phyloP scores from a whole-genome alignment of 2,797 vertebrate genomes.

The Propithecus perrieri region DNA sequence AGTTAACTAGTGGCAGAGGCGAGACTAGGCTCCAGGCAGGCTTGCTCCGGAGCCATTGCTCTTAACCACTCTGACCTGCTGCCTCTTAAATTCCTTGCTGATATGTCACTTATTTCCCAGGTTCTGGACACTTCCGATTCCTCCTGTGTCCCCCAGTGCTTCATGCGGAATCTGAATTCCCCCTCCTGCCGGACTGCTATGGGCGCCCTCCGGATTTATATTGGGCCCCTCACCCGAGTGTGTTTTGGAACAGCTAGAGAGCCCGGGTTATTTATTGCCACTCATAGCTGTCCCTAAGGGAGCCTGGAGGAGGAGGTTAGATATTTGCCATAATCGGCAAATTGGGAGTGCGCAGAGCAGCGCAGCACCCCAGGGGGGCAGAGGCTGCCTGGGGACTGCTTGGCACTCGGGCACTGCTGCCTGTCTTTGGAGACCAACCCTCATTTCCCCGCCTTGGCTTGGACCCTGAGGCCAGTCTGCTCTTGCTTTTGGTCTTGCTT shows the following conservation, averaged over 20 bases:
- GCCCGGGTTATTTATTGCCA: not conserved
- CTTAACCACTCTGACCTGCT: not conserved
- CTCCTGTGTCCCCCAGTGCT: not conserved
- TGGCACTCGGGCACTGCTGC: not conserved
- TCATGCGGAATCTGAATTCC: not conserved
- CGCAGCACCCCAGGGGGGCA: not conserved
- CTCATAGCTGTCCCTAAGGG: not conserved
- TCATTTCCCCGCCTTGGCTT: not conserved
- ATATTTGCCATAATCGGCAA: not conserved
- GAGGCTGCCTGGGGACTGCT: not conserved
- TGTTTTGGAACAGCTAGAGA: not conserved
- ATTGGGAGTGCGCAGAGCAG: not conserved
- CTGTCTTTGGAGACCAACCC: not conserved
- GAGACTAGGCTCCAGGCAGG: not conserved
- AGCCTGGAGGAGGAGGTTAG: not conserved
- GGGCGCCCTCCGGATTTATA: not conserved
- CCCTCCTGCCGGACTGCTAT: not conserved
- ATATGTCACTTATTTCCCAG: not conserved
- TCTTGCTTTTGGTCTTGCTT: not conserved
- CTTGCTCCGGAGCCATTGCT: not conserved
- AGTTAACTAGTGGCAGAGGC: not conserved
- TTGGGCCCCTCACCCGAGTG: not conserved
- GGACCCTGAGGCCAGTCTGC: not conserved
- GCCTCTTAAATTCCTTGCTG: not conserved
- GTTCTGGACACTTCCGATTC: not conserved